Base-by-base conservation (phyloP, 92 coral and sea anemone species). In the Epizoanthus scotinus region DNA sequence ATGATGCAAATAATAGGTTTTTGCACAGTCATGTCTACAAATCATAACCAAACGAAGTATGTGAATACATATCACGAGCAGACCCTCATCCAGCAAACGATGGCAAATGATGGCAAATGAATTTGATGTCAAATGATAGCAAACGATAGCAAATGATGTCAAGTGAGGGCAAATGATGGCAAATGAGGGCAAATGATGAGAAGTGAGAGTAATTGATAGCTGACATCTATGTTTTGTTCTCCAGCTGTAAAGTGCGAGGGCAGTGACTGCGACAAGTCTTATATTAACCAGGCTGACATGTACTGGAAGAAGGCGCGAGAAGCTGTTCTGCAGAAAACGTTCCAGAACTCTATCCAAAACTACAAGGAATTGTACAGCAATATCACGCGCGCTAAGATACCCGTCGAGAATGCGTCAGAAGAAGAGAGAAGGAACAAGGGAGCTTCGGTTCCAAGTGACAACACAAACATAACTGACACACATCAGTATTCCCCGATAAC, bases 231-330 rank as follows among this genome's bases (percentile, higher is more conserved):
- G 49, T n/a, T 2, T 69, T 69, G 9, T 31, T 31, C 40, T 20
- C 0, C 22, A 73, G 78, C 65, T 19, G 22, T 73, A 5, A 56
- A 27, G 20, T 52, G 31, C 21, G 81, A 59, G n/a, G 29, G 15
- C 55, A 38, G 26, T 25, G 36, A 55, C n/a, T 59, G 81, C 12
- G 24, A 25, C 56, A 75, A 14, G 55, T 59, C 55, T 12, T 54
- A 58, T 17, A 40, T 75, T 40, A 31, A 58, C 36, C 67, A 57
- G 49, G 38, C 81, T 3, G 26, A 75, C 9, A 1, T 59, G 34
- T 75, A 57, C 57, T 75, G 81, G 81, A 34, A 75, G 67, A 75
- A 75, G 61, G 81, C 57, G 9, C 36, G 68, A 75, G 81, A 75
- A 75, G 81, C 81, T 0, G 56, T 75, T 55, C 14, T 73, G 38